Base-by-base conservation (phyloP, 2,113 vertebrate species). In the Cephalopterus ornatus region DNA sequence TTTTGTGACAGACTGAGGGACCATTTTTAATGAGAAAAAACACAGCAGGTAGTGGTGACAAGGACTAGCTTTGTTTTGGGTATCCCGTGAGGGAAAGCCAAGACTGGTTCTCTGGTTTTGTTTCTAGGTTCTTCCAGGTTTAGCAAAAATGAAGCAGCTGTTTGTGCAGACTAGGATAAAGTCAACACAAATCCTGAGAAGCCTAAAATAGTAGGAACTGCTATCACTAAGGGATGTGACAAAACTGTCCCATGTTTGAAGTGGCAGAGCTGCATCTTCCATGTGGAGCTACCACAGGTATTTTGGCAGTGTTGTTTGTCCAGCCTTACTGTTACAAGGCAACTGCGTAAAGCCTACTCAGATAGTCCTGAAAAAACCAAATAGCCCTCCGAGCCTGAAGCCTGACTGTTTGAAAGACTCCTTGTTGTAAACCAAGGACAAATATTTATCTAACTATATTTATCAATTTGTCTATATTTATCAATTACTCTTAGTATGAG, bases 31-130 rank as follows among this genome's bases (percentile, higher is more conserved):
- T 32, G 52, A 68, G 35, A 28, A 63, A 24, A 7, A 76, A 24
- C 7, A 35, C 6, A 33, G 19, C 2, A 1, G 11, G 41, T 42
- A 33, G 39, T 0, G 1, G 1, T 14, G 19, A n/a, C 9, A 11
- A 58, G n/a, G 23, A 78, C 9, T 7, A 22, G 53, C 20, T 55
- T 49, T 77, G 44, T 53, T 24, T 24, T 0, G 3, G 22, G 33
- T 41, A 19, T 37, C 14, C 23, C 2, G 1, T 5, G n/a, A 24
- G 42, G 42, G 18, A 61, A 92, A 53, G 35, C 49, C 59, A 30
- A 33, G 66, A 23, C 16, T 16, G 47, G 47, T 27, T 44, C 32
- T 50, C 46, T 1, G 0, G 1, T 47, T 79, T 88, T 70, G 27
- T 66, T 77, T 39, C 53, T 8, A 58, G 20, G 24, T 19, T 27